Evolutionary conservation across 1,140 invertebrate species (phyloP), one percentile per base, ranked within the genome.

Genomic region (Listronotus bonariensis): DNA sequence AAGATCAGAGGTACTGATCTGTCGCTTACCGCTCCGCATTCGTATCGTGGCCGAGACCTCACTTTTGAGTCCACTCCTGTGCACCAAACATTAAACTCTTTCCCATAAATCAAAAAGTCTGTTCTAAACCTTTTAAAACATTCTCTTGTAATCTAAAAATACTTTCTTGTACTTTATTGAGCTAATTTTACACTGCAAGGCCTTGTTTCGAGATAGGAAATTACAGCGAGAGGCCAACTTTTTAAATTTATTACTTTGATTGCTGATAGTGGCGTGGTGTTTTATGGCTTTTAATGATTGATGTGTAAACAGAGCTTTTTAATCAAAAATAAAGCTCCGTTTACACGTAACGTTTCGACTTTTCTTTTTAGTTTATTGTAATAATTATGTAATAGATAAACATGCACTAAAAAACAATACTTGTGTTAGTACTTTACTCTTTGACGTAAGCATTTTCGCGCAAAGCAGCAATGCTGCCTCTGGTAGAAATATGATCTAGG

Each of bases 91-190:
- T 54, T 40, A 46, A 26, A 5, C 31, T n/a, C 34, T 12, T n/a
- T 12, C 42, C 59, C 40, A 62, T 62, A 62, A 62, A 62, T 62
- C 59, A 62, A 62, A 62, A 62, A 62, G 41, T 43, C 20, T 20
- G 51, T 15, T 46, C 18, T 49, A 52, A 51, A 55, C 52, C 61
- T 64, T 56, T 64, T 56, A 64, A 64, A 52, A 64, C 54, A 56
- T 64, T 56, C 54, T 52, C 52, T 64, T 49, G 61, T 64, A 64
- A 64, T 64, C 61, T 64, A 64, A 64, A 64, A 64, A 64, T 64
- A 64, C 61, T 45, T 49, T 64, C 45, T 55, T 31, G 42, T 49
- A 36, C 59, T 62, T 62, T 62, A 62, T 62, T 53, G 49, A 38
- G 49, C 49, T 62, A 62, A 62, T 62, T 62, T 62, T 62, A 62